Evolutionary conservation across 2,888 invertebrate species (phyloP).

Genomic region (Osmoderma eremita): DNA sequence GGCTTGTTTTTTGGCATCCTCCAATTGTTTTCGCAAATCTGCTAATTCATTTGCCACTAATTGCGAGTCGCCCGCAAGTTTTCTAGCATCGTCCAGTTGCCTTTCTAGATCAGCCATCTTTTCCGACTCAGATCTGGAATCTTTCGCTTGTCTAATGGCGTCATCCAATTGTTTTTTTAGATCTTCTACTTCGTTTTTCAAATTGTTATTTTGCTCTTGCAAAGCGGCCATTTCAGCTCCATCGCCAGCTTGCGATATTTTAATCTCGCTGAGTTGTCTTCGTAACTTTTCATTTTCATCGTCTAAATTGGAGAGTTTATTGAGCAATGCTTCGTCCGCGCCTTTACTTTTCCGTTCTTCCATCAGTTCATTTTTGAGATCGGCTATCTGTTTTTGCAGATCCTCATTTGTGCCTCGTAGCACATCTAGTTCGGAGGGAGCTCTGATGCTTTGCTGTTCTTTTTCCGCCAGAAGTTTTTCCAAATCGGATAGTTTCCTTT

Average conservation of each 20-base stretch:
- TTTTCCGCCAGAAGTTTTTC: neutral
- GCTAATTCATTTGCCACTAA: conserved; percentile 5
- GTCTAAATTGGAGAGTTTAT: conserved; percentile 1
- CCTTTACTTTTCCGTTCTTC: neutral
- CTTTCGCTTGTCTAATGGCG: neutral
- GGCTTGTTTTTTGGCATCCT: conserved; percentile 9
- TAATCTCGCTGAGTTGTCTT: conserved; percentile 14
- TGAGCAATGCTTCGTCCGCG: neutral
- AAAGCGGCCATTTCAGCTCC: neutral
- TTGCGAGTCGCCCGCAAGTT: neutral
- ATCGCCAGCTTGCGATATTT: neutral
- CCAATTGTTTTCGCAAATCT: conserved; percentile 8
- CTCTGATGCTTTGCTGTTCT: neutral
- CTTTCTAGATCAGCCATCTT: conserved; percentile 7
- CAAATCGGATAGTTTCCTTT: conserved; percentile 15
- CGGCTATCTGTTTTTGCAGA: conserved; percentile 29
- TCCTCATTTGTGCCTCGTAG: conserved; percentile 24
- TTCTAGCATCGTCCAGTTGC: neutral
- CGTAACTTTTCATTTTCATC: conserved; percentile 21
- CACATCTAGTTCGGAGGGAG: neutral
- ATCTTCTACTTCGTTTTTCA: conserved; percentile 23
- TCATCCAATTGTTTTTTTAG: conserved; percentile 18
- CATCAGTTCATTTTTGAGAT: conserved; percentile 16
- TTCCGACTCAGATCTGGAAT: too few relatives aligned
- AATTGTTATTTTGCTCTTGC: conserved; percentile 31